Conservation (phyloP, 2,113 vertebrate species). For the Boleophthalmus pectinirostris region DNA sequence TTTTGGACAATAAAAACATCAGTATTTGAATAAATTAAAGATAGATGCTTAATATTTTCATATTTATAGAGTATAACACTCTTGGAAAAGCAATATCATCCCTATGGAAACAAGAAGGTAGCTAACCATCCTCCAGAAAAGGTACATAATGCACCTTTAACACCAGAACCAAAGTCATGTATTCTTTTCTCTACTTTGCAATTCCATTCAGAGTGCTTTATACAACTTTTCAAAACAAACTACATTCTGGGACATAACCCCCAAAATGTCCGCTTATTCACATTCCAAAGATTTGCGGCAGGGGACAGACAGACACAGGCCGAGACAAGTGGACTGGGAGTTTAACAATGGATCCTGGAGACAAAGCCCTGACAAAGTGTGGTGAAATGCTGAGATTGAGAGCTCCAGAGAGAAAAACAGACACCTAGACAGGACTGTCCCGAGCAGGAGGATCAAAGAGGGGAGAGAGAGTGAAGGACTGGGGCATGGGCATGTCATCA, state of each 20-base stretch:
- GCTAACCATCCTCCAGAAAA: too few species aligned
- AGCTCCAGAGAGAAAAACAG: conserved; percentile 20
- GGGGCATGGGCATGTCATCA: conserved; percentile 45
- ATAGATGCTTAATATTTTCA: too few species aligned
- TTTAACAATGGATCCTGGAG: background rate
- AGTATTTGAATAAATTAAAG: too few species aligned
- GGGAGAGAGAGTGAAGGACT: conserved; percentile 18
- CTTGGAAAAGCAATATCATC: too few species aligned
- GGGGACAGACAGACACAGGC: background rate
- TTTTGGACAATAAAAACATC: too few species aligned
- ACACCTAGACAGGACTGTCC: conserved; percentile 16
- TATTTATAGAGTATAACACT: too few species aligned
- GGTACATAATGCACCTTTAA: too few species aligned
- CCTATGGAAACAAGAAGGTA: too few species aligned
- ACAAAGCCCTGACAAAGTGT: conserved; percentile 7
- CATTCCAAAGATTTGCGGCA: background rate
- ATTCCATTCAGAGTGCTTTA: background rate
- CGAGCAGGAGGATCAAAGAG: conserved; percentile 28
- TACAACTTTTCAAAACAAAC: background rate
- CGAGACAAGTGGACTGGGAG: conserved; percentile 5
- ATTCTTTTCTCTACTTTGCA: too few species aligned
- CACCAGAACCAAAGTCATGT: too few species aligned
- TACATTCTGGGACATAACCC: background rate
- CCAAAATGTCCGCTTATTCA: background rate
- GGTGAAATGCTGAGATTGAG: conserved; percentile 10